phyloP scores from a whole-genome alignment of 2,797 vertebrate species.

The Sebastiscus albofasciatus region DNA sequence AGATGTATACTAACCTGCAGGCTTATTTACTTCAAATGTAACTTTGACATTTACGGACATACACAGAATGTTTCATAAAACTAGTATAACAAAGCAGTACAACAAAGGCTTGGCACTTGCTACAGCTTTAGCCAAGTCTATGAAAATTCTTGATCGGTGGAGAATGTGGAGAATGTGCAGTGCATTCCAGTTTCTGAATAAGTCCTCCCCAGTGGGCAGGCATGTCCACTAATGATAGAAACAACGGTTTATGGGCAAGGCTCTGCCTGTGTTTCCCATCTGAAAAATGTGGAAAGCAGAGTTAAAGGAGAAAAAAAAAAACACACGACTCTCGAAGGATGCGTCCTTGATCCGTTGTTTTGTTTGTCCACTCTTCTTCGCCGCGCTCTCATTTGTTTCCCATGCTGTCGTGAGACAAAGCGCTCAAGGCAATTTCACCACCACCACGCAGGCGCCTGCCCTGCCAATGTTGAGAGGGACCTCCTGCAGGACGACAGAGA shows the following conservation, averaged over 20 bases:
- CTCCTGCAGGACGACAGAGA: slow-evolving; percentile 85
- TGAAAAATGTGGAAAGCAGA: slow-evolving; percentile 65
- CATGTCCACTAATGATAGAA: slow-evolving; percentile 72
- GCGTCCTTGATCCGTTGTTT: slow-evolving; percentile 71
- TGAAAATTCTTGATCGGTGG: slow-evolving; percentile 74
- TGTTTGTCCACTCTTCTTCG: slow-evolving; percentile 66
- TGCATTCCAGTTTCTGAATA: slow-evolving; percentile 59
- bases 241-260: slow-evolving; percentile 67
- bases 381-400: slow-evolving; percentile 61
- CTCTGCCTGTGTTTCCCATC: slow-evolving; percentile 56
- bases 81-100: slow-evolving; percentile 59
- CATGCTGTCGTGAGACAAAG: slow-evolving; percentile 58
- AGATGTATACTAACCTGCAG: slow-evolving; percentile 53
- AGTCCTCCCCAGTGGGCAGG: slow-evolving; percentile 65
- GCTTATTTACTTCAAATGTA: slow-evolving; percentile 42
- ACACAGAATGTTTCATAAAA: slow-evolving; percentile 60
- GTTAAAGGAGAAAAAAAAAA: slow-evolving; percentile 48
- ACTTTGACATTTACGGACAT: slow-evolving; percentile 42
- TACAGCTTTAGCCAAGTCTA: slow-evolving; percentile 62
- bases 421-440: slow-evolving; percentile 92
- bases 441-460: slow-evolving; percentile 94
- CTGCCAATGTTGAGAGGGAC: slow-evolving; percentile 95
- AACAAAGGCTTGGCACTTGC: slow-evolving; percentile 61
- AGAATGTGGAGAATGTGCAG: slow-evolving; percentile 74
- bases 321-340: slow-evolving; percentile 65